Evolutionary conservation across 2,888 invertebrate genomes (phyloP).

Genomic region (Ommatoiulus sabulosus): DNA sequence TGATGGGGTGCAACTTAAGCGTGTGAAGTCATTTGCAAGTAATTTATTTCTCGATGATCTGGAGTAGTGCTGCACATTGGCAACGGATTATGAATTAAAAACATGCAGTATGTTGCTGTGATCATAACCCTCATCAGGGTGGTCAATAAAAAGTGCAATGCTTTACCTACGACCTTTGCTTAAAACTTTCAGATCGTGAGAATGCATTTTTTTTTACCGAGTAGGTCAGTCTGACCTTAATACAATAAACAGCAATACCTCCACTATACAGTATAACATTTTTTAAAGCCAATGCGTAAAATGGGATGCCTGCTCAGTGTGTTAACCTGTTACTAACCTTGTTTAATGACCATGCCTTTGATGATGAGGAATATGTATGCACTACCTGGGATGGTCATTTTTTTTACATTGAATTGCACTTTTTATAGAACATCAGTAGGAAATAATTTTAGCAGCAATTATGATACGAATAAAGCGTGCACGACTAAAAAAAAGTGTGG

Average conservation of each 20-base stretch:
- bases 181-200: neutral
- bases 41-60: neutral
- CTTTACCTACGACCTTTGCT: neutral
- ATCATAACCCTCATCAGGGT: neutral
- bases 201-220: neutral
- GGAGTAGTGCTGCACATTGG: neutral
- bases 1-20: too few species aligned
- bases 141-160: neutral
- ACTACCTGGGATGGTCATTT: constrained; percentile 27
- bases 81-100: neutral
- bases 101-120: too few species aligned
- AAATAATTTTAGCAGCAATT: constrained; percentile 17
- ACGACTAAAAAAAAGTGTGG: constrained; percentile 6
- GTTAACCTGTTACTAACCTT: constrained; percentile 40
- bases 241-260: neutral
- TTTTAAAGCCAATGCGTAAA: neutral
- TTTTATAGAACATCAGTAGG: constrained; percentile 17
- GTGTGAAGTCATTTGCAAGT: too few species aligned
- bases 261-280: neutral
- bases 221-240: neutral
- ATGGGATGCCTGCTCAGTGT: neutral
- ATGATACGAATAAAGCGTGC: neutral
- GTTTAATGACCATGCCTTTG: constrained; percentile 40
- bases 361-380: neutral
- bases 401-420: neutral